Evolutionary conservation across 2,797 vertebrate species (phyloP).

Genomic region (Acrocephalus scirpaceus): DNA sequence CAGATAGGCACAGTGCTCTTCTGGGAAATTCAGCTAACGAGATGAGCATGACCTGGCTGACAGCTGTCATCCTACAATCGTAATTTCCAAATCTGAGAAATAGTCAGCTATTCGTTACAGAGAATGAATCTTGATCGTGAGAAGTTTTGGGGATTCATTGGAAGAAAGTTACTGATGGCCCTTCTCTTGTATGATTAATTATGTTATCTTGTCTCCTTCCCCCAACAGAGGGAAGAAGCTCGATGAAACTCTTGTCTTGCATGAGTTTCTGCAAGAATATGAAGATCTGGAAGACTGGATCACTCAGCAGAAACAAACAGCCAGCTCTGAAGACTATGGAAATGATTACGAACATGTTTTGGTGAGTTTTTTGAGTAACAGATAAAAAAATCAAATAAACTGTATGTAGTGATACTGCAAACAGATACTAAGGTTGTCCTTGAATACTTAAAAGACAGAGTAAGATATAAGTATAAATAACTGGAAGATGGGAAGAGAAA

Average conservation of each 20-base stretch:
- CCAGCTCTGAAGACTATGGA: slow-evolving; percentile 79
- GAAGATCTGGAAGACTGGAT: slow-evolving; percentile 86
- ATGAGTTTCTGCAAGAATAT: slow-evolving; percentile 84
- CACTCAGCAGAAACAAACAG: slow-evolving; percentile 77
- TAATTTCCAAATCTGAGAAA: neutral
- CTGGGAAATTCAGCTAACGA: neutral
- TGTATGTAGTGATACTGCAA: neutral
- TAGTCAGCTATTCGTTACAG: neutral
- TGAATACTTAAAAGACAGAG: neutral
- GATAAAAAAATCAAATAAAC: neutral
- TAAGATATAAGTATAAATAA: neutral
- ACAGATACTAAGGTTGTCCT: neutral
- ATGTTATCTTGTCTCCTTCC: neutral
- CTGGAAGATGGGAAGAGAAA: neutral
- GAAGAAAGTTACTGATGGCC: neutral
- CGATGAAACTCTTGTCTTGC: slow-evolving; percentile 81
- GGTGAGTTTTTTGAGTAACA: slow-evolving; percentile 72
- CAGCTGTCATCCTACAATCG: neutral
- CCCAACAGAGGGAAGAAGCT: slow-evolving; percentile 70
- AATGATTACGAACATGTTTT: slow-evolving; percentile 82
- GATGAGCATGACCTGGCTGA: neutral
- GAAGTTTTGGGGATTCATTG: neutral
- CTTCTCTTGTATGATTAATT: neutral
- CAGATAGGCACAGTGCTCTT: neutral
- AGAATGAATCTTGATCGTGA: neutral